These are phyloP conservation scores for Pygmarrhopalites habei DNA, from an alignment of 1,140 invertebrate genomes.

Conservation along the genomic window DNA sequence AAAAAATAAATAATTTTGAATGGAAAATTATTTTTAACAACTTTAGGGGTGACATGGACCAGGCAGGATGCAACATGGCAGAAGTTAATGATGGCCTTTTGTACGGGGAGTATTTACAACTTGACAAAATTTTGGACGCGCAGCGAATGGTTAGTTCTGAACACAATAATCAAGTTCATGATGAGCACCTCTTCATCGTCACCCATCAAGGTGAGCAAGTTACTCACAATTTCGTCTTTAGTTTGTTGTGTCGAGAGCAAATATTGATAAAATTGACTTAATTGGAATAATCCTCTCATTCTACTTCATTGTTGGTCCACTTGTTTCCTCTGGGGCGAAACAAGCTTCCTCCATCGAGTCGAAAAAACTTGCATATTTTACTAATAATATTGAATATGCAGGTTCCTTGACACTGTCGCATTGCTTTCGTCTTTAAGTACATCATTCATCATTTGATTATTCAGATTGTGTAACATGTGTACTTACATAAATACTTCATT, in stretches of 20 bases:
- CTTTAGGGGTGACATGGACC: conserved; percentile 18
- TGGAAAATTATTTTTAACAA: neutral
- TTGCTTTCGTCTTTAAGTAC: no score
- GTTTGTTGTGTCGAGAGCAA: neutral
- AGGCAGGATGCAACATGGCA: conserved; percentile 36
- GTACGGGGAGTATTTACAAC: conserved; percentile 77
- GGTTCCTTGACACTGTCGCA: no score
- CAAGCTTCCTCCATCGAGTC: no score
- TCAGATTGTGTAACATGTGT: no score
- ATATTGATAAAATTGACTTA: neutral
- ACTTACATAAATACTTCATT: no score
- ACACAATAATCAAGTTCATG: conserved; percentile 69
- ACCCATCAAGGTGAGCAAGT: conserved; percentile 84
- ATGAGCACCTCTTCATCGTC: conserved; percentile 95
- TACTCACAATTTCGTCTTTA: neutral
- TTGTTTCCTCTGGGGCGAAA: no score
- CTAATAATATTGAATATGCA: no score
- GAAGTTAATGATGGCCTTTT: conserved; percentile 54
- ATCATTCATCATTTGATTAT: no score
- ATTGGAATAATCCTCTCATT: neutral
- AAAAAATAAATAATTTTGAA: neutral
- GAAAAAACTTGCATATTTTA: no score
- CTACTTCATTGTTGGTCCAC: neutral
- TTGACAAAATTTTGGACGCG: conserved; percentile 80
- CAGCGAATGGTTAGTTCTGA: conserved; percentile 74